phyloP scores from a whole-genome alignment of 2,888 invertebrate genomes.

The Melolontha melolontha region DNA sequence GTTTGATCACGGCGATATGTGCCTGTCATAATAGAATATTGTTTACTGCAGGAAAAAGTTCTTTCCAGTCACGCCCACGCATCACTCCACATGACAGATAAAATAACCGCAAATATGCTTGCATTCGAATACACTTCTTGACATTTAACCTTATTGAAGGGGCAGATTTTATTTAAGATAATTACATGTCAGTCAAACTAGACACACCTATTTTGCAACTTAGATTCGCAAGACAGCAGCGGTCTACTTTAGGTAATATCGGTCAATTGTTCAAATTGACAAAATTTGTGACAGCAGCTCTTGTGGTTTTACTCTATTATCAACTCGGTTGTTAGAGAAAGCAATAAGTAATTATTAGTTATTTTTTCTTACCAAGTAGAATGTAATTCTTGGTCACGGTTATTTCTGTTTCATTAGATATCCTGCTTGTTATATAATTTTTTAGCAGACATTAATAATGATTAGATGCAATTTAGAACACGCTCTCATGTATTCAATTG shows the following conservation, averaged over 20 bases:
- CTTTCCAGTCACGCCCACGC: conserved; percentile 7
- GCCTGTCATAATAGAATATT: conserved; percentile 13
- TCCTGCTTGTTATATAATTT: no score
- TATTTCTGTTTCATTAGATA: no score
- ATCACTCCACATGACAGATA: conserved; percentile 19
- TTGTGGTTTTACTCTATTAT: no score
- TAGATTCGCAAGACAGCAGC: conserved; percentile 6
- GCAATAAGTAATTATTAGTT: no score
- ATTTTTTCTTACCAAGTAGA: no score
- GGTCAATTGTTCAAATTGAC: conserved; percentile 2
- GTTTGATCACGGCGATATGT: conserved; percentile 6
- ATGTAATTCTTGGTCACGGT: no score
- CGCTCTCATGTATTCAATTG: background rate
- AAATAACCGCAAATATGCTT: conserved; percentile 15
- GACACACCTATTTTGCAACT: conserved; percentile 23
- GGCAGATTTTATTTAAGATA: conserved; percentile 23
- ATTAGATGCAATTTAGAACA: background rate
- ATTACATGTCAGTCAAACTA: conserved; percentile 23
- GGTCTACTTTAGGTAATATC: background rate
- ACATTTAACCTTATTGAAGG: conserved; percentile 26
- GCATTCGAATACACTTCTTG: conserved; percentile 13
- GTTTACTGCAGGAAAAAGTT: conserved; percentile 10
- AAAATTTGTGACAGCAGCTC: background rate
- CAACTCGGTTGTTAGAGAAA: no score
- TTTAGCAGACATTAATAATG: no score